These are phyloP conservation scores for Macrophya alboannulata DNA, from an alignment of 2,888 invertebrate species.

Conservation along the genomic window DNA sequence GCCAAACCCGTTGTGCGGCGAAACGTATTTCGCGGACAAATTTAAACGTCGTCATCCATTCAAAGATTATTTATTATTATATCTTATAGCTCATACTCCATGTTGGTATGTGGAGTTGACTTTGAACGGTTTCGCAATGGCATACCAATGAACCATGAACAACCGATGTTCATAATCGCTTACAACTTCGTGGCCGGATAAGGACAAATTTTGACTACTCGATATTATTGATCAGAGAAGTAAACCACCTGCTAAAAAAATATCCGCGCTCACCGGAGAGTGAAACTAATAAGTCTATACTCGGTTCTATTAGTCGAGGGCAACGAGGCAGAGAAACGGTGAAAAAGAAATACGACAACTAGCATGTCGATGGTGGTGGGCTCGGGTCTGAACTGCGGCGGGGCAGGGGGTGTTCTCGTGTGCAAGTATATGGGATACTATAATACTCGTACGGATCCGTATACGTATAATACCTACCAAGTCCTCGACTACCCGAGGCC, in stretches of 20 bases:
- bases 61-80: conserved; percentile 41
- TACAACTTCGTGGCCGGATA: not conserved
- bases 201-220: conserved; percentile 18
- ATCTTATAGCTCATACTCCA: conserved; percentile 1
- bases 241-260: conserved; percentile 34
- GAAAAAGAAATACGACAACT: conserved; percentile 41
- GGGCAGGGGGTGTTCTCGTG: conserved; percentile 19
- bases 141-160: not conserved
- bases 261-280: conserved; percentile 34
- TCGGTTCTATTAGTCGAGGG: conserved; percentile 37
- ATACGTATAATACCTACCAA: conserved; percentile 28
- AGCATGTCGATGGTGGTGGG: conserved; percentile 43
- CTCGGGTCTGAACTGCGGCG: not conserved
- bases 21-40: conserved; percentile 44
- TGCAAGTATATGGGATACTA: conserved; percentile 19
- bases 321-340: conserved; percentile 49
- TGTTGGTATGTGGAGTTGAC: conserved; percentile 30
- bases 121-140: not conserved
- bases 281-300: conserved; percentile 41
- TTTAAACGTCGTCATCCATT: conserved; percentile 48
- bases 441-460: not conserved
- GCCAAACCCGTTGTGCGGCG: conserved; percentile 19
- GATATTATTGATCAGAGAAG: not conserved
- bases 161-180: not conserved
- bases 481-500: conserved; percentile 33